Percentiles rank a stretch among this genome's conserved stretches.
Conservation (phyloP, 1,140 invertebrate species). For the Lasioglossum albipes region DNA sequence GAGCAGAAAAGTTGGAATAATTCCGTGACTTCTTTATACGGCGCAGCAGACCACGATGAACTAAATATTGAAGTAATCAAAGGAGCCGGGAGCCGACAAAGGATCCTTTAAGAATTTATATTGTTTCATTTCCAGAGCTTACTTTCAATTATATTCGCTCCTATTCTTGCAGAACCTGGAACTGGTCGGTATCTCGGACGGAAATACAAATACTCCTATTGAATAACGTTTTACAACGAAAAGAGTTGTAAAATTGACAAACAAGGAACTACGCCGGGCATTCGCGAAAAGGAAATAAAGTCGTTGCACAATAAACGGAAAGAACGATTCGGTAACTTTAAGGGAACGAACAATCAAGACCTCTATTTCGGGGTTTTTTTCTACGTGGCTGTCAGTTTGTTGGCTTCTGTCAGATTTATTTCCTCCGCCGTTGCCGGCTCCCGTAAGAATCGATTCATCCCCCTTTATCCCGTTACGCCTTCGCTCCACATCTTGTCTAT, state of each 20-base stretch:
- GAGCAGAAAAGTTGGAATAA: slow-evolving; percentile 39
- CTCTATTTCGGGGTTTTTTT: not conserved
- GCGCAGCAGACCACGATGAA: slow-evolving; percentile 18
- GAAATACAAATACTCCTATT: too few relatives aligned
- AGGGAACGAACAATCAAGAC: not conserved
- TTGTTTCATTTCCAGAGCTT: slow-evolving; percentile 39
- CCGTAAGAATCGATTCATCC: slow-evolving; percentile 14
- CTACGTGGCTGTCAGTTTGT: not conserved
- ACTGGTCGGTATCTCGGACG: too few relatives aligned
- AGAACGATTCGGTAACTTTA: not conserved
- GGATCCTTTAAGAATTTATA: slow-evolving; percentile 42
- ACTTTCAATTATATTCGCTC: slow-evolving; percentile 26
- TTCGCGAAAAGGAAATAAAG: not conserved
- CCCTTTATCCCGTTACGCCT: not conserved
- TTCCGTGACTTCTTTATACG: slow-evolving; percentile 27
- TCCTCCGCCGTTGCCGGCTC: not conserved
- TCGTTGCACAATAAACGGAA: not conserved
- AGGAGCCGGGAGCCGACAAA: slow-evolving; percentile 5
- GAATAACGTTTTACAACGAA: not conserved
- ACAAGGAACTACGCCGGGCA: not conserved
- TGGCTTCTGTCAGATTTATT: not conserved
- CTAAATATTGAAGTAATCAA: slow-evolving; percentile 35
- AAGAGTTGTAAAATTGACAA: not conserved
- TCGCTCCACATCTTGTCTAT: slow-evolving; percentile 15
- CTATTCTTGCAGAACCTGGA: too few relatives aligned